phyloP scores from a whole-genome alignment of 2,797 vertebrate species.

The Furcifer pardalis region DNA sequence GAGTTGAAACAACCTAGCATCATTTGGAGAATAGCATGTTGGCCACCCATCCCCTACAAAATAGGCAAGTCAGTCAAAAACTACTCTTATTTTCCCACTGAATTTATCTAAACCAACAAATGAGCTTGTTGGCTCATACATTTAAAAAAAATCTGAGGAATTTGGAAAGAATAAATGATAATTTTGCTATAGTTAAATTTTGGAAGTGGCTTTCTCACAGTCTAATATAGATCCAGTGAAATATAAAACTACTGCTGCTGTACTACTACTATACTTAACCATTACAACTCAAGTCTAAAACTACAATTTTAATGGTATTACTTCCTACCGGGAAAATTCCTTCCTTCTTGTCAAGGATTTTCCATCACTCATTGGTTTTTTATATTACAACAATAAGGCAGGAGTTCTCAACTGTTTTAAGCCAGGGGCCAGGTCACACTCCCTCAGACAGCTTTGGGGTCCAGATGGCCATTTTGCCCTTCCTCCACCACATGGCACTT shows the following conservation, averaged over 20 bases:
- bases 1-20: neutral
- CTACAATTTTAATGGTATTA: too few species aligned
- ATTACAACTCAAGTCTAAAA: too few species aligned
- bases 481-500: too few species aligned
- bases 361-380: too few species aligned
- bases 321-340: too few species aligned
- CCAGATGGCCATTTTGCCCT: too few species aligned
- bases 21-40: neutral
- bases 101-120: neutral
- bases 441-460: too few species aligned
- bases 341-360: too few species aligned
- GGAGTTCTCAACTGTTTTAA: too few species aligned
- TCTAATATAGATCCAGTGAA: neutral
- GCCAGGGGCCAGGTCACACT: too few species aligned
- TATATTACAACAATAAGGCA: too few species aligned
- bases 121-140: too few species aligned
- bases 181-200: neutral
- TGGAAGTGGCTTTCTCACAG: neutral
- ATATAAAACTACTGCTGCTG: neutral
- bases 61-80: neutral
- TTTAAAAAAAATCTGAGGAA: neutral
- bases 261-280: neutral
- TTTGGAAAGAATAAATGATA: neutral
- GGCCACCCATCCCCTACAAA: neutral
- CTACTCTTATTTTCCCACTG: neutral